Evolutionary conservation across 2,888 invertebrate species (phyloP).

Genomic region (Acleris sparsana): DNA sequence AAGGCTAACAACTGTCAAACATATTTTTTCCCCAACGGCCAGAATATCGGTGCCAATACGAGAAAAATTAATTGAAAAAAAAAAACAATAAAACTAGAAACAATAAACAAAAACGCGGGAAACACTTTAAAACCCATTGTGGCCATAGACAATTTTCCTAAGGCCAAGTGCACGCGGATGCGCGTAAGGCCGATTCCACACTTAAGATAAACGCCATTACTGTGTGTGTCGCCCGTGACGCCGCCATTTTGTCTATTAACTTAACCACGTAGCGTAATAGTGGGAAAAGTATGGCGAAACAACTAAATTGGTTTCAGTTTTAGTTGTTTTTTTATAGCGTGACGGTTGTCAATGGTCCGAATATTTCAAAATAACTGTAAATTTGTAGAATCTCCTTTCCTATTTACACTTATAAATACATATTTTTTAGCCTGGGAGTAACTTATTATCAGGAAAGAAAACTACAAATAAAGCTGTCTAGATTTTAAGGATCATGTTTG

Average conservation of each 20-base stretch:
- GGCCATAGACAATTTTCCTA: slow-evolving; percentile 44
- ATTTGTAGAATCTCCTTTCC: too few species aligned
- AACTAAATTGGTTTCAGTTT: slow-evolving; percentile 60
- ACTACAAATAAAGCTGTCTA: too few species aligned
- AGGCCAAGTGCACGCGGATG: slow-evolving; percentile 69
- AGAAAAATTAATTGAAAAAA: background rate
- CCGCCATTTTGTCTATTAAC: slow-evolving; percentile 75
- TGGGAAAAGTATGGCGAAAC: slow-evolving; percentile 72
- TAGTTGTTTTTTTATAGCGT: slow-evolving; percentile 48
- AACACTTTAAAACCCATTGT: slow-evolving; percentile 34
- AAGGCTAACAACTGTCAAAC: too few species aligned
- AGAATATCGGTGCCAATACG: too few species aligned
- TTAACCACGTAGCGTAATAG: slow-evolving; percentile 62
- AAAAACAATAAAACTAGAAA: slow-evolving; percentile 23
- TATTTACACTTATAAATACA: too few species aligned
- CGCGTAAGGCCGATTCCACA: slow-evolving; percentile 76
- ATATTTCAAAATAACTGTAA: slow-evolving; percentile 3
- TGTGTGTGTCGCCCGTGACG: slow-evolving; percentile 77
- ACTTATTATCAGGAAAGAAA: too few species aligned
- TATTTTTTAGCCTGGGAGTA: too few species aligned
- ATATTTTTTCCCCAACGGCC: too few species aligned
- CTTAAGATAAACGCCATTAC: slow-evolving; percentile 75
- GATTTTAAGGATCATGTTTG: too few species aligned
- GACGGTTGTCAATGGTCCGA: slow-evolving; percentile 22
- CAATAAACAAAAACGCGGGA: slow-evolving; percentile 23